Base-by-base conservation (phyloP, 1,140 invertebrate genomes). In the Aradophagus sp. region DNA sequence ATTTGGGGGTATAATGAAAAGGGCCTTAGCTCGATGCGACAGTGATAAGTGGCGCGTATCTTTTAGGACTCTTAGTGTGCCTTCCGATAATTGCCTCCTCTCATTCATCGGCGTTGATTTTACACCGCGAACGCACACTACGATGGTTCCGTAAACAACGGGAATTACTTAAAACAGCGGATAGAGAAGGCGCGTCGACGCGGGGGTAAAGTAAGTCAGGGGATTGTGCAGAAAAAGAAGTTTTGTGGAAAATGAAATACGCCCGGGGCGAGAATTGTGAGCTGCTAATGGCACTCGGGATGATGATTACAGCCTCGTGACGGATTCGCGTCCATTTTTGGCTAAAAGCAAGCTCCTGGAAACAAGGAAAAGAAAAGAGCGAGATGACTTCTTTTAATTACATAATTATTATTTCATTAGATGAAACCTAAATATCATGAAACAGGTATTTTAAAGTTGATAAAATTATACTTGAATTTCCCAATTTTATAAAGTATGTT, bases 241-340 rank as follows among this genome's bases (percentile, higher is more conserved):
- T 65, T 69, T 61, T 39, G 53, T 42, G 47, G 55, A 69, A 73
- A 73, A 59, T 65, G 70, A 68, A 73, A 73, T 68, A 63, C 70
- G 70, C 63, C 48, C 23, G 48, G 59, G 65, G 71, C 58, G 38
- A 59, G 52, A 45, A 58, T 70, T 62, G 56, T 32, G 44, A 41
- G 34, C 36, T 47, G 55, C 48, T 68, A 68, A 68, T 68, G 29
- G 65, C 45, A 61, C 55, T 42, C 52, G 53, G 50, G 53, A 71
- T 61, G 61, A 71, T 67, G 55, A 73, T 67, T 62, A 67, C 56
- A 41, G 34, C 34, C 20, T 53, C 32, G 53, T 67, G 65, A 68
- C 48, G 52, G 39, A 65, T 47, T 59, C 53, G 14, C 34, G 59
- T 65, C 53, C 68, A 47, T 72, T 72, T 66, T 66, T 55, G 68